Evolutionary conservation across 2,888 invertebrate genomes (phyloP), one percentile per base, ranked within the genome.

Genomic region (Zhengitettix transpicula): DNA sequence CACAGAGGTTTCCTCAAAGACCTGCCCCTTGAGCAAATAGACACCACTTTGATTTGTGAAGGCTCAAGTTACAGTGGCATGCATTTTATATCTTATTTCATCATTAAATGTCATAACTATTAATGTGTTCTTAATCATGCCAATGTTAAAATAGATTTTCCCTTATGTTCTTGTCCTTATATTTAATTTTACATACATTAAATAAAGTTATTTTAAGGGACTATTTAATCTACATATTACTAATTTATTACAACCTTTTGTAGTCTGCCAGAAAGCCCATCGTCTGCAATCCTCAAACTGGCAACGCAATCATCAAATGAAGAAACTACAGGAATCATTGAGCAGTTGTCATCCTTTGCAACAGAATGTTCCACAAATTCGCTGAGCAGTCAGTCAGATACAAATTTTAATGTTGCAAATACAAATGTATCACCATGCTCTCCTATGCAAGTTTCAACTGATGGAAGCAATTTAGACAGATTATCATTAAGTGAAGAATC

Each of bases 371-470:
- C 73, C 12, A 71, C 71, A 17, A 75, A 74, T 66, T 75, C 75
- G 10, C 65, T 74, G 56, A 58, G 58, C 41, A 51, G 40, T 14
- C 56, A 60, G 14, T 60, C 60, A 15, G 62, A 62, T 52, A 56
- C 53, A 56, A 74, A 74, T 17, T 75, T 74, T 40, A 74, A 75
- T 8, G 75, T 74, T 40, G 74, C 75, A 8, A 75, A 41, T 41
- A 61, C 59, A 73, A 72, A 65, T 74, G 74, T 0, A 74, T 75
- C 60, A 74, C 75, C 65, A 67, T 75, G 74, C 16, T 76, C 76
- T 16, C 75, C 76, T 9, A 75, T 76, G 74, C 75, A 75, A 66
- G 74, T 75, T 7, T 75, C 75, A 65, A 74, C 75, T 5, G 76
- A 76, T 64, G 66, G 65, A 51, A 57, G 59, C 42, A 28, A 28